Percentiles rank a stretch among this genome's conserved stretches.
These are phyloP conservation scores for Gopherus evgoodei DNA, from an alignment of 2,113 vertebrate genomes.

Conservation along the genomic window DNA sequence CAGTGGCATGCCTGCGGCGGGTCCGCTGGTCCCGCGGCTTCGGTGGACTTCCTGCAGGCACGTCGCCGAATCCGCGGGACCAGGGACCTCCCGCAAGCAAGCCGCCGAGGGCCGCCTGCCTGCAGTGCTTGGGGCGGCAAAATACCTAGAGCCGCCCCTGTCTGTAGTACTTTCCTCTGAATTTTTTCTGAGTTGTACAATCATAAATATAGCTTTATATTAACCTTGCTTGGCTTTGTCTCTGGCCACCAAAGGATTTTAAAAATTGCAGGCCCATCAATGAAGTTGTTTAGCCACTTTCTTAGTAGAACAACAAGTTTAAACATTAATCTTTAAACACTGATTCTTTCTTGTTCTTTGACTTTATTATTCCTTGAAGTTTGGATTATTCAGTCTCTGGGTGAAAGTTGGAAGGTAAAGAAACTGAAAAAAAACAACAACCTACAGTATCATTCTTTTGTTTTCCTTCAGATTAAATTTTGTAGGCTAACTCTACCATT, in stretches of 20 bases:
- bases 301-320: not conserved
- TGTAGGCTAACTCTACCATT: not conserved
- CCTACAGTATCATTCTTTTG: not conserved
- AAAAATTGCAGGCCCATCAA: not conserved
- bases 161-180: not conserved
- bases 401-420: not conserved
- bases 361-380: not conserved
- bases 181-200: not conserved
- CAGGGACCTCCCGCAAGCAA: too few species aligned
- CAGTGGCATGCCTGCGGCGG: too few species aligned
- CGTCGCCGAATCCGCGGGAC: too few species aligned
- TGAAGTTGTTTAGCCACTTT: not conserved
- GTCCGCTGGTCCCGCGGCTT: too few species aligned
- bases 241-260: not conserved
- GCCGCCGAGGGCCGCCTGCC: too few species aligned
- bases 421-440: not conserved
- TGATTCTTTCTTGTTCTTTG: not conserved
- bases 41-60: too few species aligned
- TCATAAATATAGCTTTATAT: not conserved
- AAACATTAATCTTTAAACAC: conserved; percentile 22
- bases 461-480: not conserved
- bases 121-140: too few species aligned
- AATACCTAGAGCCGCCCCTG: too few species aligned
- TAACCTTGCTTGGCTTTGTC: not conserved
- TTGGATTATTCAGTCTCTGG: conserved; percentile 7